phyloP scores from a whole-genome alignment of 2,113 vertebrate species.

The Hystrix cristata region DNA sequence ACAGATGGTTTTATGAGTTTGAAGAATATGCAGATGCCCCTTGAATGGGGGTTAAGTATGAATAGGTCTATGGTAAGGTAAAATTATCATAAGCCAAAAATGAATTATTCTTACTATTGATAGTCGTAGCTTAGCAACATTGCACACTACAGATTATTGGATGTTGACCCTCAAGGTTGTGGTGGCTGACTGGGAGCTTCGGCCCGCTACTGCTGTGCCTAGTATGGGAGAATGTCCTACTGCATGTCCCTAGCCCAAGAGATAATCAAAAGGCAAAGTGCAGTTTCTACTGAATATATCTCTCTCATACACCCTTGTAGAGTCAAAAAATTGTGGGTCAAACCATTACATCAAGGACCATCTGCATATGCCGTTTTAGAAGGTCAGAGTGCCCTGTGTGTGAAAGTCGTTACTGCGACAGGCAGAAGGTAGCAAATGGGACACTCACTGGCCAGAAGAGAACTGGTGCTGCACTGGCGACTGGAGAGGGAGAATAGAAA shows the following conservation, averaged over 20 bases:
- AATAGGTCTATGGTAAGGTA: neutral
- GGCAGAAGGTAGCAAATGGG: neutral
- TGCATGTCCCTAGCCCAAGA: neutral
- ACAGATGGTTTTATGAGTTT: neutral
- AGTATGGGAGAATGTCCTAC: neutral
- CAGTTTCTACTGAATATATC: neutral
- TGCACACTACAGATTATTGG: too few species aligned
- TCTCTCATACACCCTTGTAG: neutral
- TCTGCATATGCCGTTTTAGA: neutral
- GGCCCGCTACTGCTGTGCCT: rapidly evolving
- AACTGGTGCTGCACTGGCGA: neutral
- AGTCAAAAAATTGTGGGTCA: neutral
- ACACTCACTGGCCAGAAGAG: neutral
- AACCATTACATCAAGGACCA: too few species aligned
- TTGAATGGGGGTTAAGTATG: neutral
- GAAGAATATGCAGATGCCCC: neutral
- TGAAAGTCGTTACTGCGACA: neutral
- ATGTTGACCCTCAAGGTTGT: too few species aligned
- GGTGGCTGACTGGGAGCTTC: neutral
- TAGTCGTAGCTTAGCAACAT: neutral
- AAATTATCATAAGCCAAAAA: neutral
- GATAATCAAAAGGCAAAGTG: neutral
- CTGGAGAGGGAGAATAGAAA: neutral
- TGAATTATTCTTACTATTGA: neutral
- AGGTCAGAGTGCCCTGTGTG: neutral